phyloP scores from a whole-genome alignment of 1,140 invertebrate genomes.

The Drosophila elegans region DNA sequence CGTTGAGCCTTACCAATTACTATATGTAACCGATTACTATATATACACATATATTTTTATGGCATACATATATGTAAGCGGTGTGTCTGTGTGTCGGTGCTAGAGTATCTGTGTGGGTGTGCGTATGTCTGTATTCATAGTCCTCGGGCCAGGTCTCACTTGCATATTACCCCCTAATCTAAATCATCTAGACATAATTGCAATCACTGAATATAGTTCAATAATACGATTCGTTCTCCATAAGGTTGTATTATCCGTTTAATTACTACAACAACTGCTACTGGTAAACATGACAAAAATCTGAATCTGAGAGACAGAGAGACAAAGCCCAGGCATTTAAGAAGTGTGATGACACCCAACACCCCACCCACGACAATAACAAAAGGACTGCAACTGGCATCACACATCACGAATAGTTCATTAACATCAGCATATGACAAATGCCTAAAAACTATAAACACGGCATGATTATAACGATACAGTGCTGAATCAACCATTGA shows the following conservation, averaged over 20 bases:
- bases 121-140: slow-evolving; percentile 37
- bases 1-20: slow-evolving; percentile 68
- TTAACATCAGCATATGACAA: slow-evolving; percentile 4
- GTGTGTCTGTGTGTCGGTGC: slow-evolving; percentile 18
- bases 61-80: slow-evolving; percentile 15
- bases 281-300: slow-evolving; percentile 57
- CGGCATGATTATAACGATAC: background rate
- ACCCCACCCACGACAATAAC: slow-evolving; percentile 35
- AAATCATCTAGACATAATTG: slow-evolving; percentile 24
- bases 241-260: slow-evolving; percentile 85
- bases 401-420: slow-evolving; percentile 6
- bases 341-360: slow-evolving; percentile 35
- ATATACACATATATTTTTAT: background rate
- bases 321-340: slow-evolving; percentile 17
- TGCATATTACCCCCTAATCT: slow-evolving; percentile 16
- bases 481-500: background rate
- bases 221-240: slow-evolving; percentile 72
- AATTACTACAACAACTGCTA: slow-evolving; percentile 85
- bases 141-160: slow-evolving; percentile 41
- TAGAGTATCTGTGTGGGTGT: slow-evolving; percentile 20
- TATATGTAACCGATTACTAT: slow-evolving; percentile 67
- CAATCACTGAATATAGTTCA: slow-evolving; percentile 45
- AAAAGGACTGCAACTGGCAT: slow-evolving; percentile 34
- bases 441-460: slow-evolving; percentile 8
- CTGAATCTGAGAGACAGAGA: slow-evolving; percentile 6